These are phyloP conservation scores for Nephrotoma flavescens DNA, from an alignment of 2,888 invertebrate species.

Conservation along the genomic window DNA sequence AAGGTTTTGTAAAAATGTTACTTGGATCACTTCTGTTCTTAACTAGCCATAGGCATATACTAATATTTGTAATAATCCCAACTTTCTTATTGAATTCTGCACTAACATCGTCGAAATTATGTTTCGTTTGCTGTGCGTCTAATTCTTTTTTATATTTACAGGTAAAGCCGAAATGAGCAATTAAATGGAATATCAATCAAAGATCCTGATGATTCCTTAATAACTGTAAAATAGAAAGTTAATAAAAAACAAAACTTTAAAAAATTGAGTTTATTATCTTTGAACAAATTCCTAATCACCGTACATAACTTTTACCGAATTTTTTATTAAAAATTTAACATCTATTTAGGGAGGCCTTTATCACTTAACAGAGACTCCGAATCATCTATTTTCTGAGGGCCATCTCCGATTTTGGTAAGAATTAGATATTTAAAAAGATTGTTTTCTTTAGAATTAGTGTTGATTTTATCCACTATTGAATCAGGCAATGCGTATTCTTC, in stretches of 20 bases:
- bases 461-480: not conserved
- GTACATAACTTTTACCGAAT: not conserved
- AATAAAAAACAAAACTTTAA: not conserved
- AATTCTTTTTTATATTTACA: not conserved
- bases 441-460: conserved; percentile 11
- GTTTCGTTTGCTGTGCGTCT: not conserved
- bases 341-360: conserved; percentile 32
- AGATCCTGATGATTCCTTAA: not conserved
- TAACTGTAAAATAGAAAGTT: not conserved
- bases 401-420: conserved; percentile 67
- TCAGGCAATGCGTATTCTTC: not conserved
- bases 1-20: too few relatives aligned
- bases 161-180: not conserved
- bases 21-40: too few relatives aligned
- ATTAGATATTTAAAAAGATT: conserved; percentile 69
- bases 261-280: not conserved
- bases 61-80: too few relatives aligned
- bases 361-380: conserved; percentile 36
- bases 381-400: conserved; percentile 40
- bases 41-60: too few relatives aligned
- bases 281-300: not conserved
- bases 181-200: not conserved
- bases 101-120: not conserved
- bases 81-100: not conserved
- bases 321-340: not conserved